Evolutionary conservation across 2,888 invertebrate genomes (phyloP).

Genomic region (Himalopsyche japonica): DNA sequence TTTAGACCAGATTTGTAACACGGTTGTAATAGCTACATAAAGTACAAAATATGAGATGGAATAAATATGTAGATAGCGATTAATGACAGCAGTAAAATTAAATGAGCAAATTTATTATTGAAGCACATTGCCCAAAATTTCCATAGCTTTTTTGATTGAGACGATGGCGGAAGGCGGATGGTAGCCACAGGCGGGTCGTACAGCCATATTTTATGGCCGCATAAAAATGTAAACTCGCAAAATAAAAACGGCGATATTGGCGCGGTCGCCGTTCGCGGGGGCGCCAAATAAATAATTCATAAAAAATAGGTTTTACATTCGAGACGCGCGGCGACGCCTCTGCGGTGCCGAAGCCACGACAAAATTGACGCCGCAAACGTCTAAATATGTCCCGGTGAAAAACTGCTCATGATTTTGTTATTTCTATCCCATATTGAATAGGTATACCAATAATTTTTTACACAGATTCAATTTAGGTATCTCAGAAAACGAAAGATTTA

Average conservation of each 20-base stretch:
- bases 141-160: neutral
- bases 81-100: neutral
- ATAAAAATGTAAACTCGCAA: constrained; percentile 37
- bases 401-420: neutral
- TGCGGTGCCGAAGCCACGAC: neutral
- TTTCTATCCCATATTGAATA: neutral
- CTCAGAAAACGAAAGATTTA: no score
- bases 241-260: constrained; percentile 34
- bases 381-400: neutral
- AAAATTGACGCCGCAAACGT: neutral
- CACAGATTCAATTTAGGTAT: neutral
- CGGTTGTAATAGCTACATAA: no score
- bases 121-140: neutral
- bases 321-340: constrained; percentile 8
- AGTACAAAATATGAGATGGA: no score
- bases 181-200: neutral
- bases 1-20: no score
- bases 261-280: constrained; percentile 3
- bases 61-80: neutral
- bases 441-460: neutral
- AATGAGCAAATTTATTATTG: neutral
- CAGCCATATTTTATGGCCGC: constrained; percentile 32
- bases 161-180: neutral
- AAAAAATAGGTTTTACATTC: constrained; percentile 30
- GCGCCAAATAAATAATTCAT: constrained; percentile 39